Conservation (phyloP, 2,113 vertebrate species). For the Sialia sialis region DNA sequence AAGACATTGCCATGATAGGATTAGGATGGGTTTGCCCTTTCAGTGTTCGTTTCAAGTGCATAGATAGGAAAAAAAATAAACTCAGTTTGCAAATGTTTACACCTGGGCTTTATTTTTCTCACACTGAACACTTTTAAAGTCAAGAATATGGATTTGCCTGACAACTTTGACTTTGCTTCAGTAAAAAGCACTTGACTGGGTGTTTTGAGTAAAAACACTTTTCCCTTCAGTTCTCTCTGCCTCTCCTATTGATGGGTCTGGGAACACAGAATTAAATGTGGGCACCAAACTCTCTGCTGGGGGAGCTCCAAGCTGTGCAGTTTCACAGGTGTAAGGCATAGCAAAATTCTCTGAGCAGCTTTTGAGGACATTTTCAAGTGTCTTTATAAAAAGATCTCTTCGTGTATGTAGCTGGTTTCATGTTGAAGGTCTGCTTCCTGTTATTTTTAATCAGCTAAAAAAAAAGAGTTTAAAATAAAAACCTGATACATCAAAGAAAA, state of each 20-base stretch:
- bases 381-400: not conserved
- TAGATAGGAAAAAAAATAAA: not conserved
- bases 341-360: not conserved
- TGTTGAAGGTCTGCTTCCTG: not conserved
- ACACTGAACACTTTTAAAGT: not conserved
- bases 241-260: not conserved
- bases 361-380: not conserved
- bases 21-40: slow-evolving; percentile 33
- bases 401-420: not conserved
- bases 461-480: not conserved
- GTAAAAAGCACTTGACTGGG: not conserved
- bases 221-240: not conserved
- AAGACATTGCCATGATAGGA: not conserved
- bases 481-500: not conserved
- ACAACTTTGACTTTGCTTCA: not conserved
- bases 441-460: not conserved
- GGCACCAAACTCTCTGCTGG: not conserved
- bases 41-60: not conserved
- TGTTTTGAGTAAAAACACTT: not conserved
- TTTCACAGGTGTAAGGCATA: not conserved
- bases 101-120: not conserved
- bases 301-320: not conserved
- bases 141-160: not conserved
- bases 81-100: not conserved
- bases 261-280: not conserved